phyloP scores from a whole-genome alignment of 2,888 invertebrate genomes.

The Orchesella flavescens region DNA sequence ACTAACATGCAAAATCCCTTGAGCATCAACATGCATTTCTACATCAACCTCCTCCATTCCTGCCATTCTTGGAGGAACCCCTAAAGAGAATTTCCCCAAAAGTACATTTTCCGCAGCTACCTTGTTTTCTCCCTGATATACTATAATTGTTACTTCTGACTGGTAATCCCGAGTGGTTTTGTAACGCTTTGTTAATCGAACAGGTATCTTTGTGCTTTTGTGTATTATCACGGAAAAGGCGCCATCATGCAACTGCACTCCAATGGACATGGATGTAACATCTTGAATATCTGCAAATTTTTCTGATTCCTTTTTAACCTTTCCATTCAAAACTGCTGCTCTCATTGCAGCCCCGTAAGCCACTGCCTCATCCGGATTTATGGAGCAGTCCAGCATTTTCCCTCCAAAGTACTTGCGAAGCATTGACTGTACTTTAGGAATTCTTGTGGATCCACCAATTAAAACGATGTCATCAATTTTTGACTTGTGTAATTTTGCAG shows the following conservation, averaged over 20 bases:
- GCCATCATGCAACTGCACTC: conserved; percentile 54
- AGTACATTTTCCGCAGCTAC: conserved; percentile 39
- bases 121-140: conserved; percentile 61
- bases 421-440: conserved; percentile 85
- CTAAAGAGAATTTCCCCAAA: conserved; percentile 60
- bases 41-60: conserved; percentile 57
- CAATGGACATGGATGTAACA: conserved; percentile 60
- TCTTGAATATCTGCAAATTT: conserved; percentile 58
- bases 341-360: conserved; percentile 86
- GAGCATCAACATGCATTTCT: conserved; percentile 45
- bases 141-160: conserved; percentile 44
- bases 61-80: conserved; percentile 55
- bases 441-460: conserved; percentile 87
- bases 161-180: conserved; percentile 60
- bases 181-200: conserved; percentile 34
- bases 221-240: conserved; percentile 50
- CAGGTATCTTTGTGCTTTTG: conserved; percentile 46
- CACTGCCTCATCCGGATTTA: conserved; percentile 87
- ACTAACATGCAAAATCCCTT: conserved; percentile 60
- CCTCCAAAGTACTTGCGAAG: conserved; percentile 85
- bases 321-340: conserved; percentile 79
- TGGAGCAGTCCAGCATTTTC: conserved; percentile 82
- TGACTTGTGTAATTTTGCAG: conserved; percentile 12
- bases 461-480: conserved; percentile 79
- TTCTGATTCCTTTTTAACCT: conserved; percentile 23